Evolutionary conservation across 2,888 invertebrate genomes (phyloP).

Genomic region (Noctua janthe): DNA sequence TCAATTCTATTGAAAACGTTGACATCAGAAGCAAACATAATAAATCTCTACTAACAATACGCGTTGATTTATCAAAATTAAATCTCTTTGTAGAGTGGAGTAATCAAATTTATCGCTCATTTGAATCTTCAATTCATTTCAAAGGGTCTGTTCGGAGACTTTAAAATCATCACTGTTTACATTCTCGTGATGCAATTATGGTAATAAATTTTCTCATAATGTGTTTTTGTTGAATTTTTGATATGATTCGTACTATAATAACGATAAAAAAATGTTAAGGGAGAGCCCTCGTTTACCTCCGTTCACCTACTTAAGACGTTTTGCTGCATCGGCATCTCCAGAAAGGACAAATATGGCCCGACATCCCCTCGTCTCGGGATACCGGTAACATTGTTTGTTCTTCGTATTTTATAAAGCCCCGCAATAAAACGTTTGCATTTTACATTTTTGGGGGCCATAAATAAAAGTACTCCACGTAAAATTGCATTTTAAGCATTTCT

Average conservation of each 20-base stretch:
- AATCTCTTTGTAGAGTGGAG: conserved; percentile 87
- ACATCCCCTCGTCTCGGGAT: conserved; percentile 85
- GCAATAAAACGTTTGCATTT: conserved; percentile 90
- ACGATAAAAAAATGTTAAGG: conserved; percentile 52
- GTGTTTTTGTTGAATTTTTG: conserved; percentile 50
- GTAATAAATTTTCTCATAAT: conserved; percentile 65
- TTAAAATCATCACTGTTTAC: conserved; percentile 77
- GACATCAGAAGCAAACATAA: conserved; percentile 78
- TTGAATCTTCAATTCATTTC: conserved; percentile 86
- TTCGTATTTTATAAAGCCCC: conserved; percentile 87
- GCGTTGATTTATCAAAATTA: conserved; percentile 89
- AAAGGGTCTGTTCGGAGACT: conserved; percentile 77
- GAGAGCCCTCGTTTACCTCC: conserved; percentile 70
- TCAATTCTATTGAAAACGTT: conserved; percentile 70
- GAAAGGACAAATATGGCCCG: conserved; percentile 82
- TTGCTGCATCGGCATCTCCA: conserved; percentile 77
- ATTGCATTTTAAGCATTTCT: conserved; percentile 90
- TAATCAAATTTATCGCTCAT: conserved; percentile 90
- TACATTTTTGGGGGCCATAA: conserved; percentile 89
- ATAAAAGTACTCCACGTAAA: conserved; percentile 87
- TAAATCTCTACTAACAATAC: conserved; percentile 85
- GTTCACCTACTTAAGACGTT: conserved; percentile 74
- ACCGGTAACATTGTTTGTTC: conserved; percentile 88
- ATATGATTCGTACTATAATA: conserved; percentile 49
- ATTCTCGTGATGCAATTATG: conserved; percentile 74